Evolutionary conservation across 1,140 invertebrate species (phyloP), one percentile per base, ranked within the genome.

Genomic region (Ceratina calcarata): DNA sequence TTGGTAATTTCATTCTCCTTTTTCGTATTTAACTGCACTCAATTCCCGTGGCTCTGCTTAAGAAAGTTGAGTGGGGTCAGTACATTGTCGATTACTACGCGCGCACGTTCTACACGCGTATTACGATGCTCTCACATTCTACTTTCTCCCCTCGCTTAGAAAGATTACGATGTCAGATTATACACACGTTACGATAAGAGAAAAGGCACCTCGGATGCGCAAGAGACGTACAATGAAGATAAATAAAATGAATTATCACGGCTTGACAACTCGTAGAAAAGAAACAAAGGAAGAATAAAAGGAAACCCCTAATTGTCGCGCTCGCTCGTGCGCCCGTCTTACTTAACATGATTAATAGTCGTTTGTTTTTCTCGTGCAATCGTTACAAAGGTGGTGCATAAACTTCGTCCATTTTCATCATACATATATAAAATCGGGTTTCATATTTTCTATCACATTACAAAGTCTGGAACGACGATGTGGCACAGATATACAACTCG

Each of bases 1-100:
- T 45, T 10, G 10, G 0, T 57, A 78, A 57, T 18, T 16, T n/a
- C 15, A 16, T 45, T 1, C 61, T 70, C 55, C 22, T 77, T 88
- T 85, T 78, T 45, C 37, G 10, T 45, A 3, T 45, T 45, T 10
- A 45, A 83, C 87, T 88, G 79, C 89, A 90, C 88, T 90, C 89
- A 89, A 88, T 87, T 86, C 76, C 76, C 55, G 12, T 73, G 78
- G 73, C 78, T 86, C 80, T 68, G 45, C 76, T 70, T 49, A 37
- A 4, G 15, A 88, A 66, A 86, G 65, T 87, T 81, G 88, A 89
- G 89, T 89, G 88, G 87, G 86, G 88, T 90, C 90, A 89, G 80
- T 85, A 84, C 65, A 69, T 53, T 49, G 55, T 79, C 24, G 64
- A 82, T 72, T 58, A 37, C 51, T 72, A 27, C 37, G 22, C 27